Base-by-base conservation (phyloP, 2,888 invertebrate species). In the Fabriciana adippe region DNA sequence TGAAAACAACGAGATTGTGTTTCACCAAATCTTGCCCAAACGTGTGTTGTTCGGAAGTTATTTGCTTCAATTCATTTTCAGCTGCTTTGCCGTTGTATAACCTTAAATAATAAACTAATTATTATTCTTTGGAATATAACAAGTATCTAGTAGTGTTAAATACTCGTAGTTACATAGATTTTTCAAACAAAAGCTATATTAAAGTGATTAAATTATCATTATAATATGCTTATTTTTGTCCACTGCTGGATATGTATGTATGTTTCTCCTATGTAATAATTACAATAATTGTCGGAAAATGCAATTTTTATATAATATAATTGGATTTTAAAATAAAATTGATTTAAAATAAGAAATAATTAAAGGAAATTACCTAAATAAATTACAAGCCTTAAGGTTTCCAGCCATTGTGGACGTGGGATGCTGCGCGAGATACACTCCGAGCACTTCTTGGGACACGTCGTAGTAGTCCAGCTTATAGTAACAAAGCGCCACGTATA, bases 381-480 rank as follows among this genome's bases (percentile, higher is more conserved):
- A 86, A 79, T 94, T 94, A 82, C 94, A 94, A 56, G 95, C 95
- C 87, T 98, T 98, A 66, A 99, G 93, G 92, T 99, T 99, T 35
- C 97, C 95, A 0, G 99, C 99, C 69, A 98, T 97, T 0, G 98
- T 97, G 72, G 99, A 99, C 78, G 99, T 98, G 3, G 97, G 96
- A 86, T 96, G 96, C 81, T 97, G 96, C 70, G 97, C 96, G 63
- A 99, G 92, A 86, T 99, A 99, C 26, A 98, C 95, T 26, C 97
- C 97, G 15, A 99, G 93, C n/a, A 99, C 98, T 89, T 99, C 99
- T 88, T 99, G 98, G 0, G 99, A 98, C 57, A 99, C 98, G 87
- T 99, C 99, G 83, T 98, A 99, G 86, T 99, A 99, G 88, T 99
- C 99, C 79, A 99, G 91, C 86, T 99, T 99, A 90, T 99, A 99